A percentile compares a stretch with the other conserved stretches of the same genome.
Evolutionary conservation across 1,140 invertebrate genomes (phyloP).

Genomic region (Amphibalanus amphitrite): DNA sequence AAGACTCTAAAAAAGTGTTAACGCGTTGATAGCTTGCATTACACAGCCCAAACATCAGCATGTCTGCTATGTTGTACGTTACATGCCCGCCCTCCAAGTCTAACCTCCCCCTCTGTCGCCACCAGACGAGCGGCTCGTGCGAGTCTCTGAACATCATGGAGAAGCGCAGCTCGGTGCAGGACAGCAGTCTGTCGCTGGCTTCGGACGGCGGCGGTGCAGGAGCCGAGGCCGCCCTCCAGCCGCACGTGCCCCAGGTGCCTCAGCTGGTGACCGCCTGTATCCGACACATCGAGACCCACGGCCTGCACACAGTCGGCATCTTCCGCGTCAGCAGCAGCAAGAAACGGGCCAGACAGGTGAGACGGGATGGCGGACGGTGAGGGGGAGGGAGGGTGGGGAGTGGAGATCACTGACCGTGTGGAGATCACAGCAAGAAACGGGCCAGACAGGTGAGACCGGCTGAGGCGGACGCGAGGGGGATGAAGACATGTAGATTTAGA

Average conservation of each 20-base stretch:
- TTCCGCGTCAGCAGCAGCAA: slow-evolving; percentile 80
- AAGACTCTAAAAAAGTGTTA: no score
- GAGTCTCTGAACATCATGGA: slow-evolving; percentile 43
- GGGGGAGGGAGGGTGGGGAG: no score
- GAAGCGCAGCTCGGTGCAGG: slow-evolving; percentile 21
- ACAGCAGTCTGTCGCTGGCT: slow-evolving; percentile 8
- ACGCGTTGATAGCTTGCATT: no score
- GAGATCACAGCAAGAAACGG: slow-evolving; percentile 75
- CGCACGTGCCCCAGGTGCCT: slow-evolving; percentile 31
- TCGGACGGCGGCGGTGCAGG: not conserved
- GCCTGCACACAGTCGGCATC: slow-evolving; percentile 63
- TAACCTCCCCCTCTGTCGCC: no score
- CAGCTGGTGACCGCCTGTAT: slow-evolving; percentile 57
- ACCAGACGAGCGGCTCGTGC: slow-evolving; percentile 44
- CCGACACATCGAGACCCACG: slow-evolving; percentile 55
- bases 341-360: slow-evolving; percentile 74
- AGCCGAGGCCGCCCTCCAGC: not conserved
- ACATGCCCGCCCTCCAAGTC: no score
- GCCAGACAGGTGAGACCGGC: slow-evolving; percentile 72
- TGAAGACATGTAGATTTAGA: no score
- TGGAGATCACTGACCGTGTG: no score
- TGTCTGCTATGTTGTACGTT: no score
- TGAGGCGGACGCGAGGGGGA: no score
- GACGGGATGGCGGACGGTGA: no score
- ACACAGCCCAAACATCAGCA: no score